A percentile compares a stretch with the other conserved stretches of the same genome.
Evolutionary conservation across 2,888 invertebrate species (phyloP).

Genomic region (Dynastes grantii): DNA sequence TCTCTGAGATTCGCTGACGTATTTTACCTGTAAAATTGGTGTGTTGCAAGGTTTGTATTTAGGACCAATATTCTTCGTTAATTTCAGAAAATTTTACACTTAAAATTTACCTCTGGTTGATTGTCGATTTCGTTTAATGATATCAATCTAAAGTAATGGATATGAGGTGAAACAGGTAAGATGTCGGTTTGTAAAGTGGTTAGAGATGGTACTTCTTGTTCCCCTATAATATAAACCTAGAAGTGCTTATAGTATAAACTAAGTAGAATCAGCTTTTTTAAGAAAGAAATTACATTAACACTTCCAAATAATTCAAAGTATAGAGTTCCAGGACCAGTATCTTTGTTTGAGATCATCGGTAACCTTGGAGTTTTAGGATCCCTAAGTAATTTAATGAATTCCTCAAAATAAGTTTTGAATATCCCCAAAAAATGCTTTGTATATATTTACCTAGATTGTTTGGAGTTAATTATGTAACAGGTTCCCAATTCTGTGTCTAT

Average conservation of each 20-base stretch:
- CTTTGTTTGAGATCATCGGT: constrained; percentile 77
- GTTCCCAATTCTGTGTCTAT: constrained; percentile 80
- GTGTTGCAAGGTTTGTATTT: too few species aligned
- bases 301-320: constrained; percentile 72
- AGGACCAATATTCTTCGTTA: too few species aligned
- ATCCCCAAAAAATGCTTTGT: background rate
- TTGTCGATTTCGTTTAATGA: constrained; percentile 77
- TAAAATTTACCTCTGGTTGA: constrained; percentile 73
- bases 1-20: constrained; percentile 77
- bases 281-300: constrained; percentile 71
- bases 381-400: constrained; percentile 60
- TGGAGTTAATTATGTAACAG: constrained; percentile 79
- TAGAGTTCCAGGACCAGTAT: constrained; percentile 77
- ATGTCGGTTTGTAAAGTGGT: constrained; percentile 78
- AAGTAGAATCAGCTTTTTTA: background rate
- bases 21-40: constrained; percentile 68
- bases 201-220: constrained; percentile 81
- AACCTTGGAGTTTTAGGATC: constrained; percentile 70
- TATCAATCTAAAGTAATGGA: constrained; percentile 69
- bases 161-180: constrained; percentile 74
- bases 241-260: constrained; percentile 50
- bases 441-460: constrained; percentile 73
- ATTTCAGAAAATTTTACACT: too few species aligned
- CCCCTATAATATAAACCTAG: constrained; percentile 77
- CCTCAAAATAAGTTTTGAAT: background rate